Conservation (phyloP, 1,140 invertebrate species). For the Drosophila repletoides region DNA sequence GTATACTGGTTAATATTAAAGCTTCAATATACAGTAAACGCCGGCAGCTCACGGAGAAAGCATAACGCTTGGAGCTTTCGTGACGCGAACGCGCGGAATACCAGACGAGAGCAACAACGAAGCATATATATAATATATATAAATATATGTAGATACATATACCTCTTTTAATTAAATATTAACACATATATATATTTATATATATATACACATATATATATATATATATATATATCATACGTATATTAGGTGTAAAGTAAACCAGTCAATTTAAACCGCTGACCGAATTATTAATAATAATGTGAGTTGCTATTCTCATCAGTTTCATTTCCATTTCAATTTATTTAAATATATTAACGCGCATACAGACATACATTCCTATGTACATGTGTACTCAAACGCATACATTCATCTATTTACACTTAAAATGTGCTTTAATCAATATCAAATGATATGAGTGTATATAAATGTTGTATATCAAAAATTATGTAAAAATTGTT, state of each 20-base stretch:
- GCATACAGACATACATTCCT: conserved; percentile 14
- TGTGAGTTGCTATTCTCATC: neutral
- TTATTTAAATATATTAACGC: conserved; percentile 56
- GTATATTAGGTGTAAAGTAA: conserved; percentile 47
- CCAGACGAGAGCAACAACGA: conserved; percentile 29
- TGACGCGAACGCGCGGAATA: conserved; percentile 33
- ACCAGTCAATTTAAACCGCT: conserved; percentile 54
- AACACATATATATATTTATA: conserved; percentile 5
- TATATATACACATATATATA: conserved; percentile 7
- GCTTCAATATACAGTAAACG: conserved; percentile 21
- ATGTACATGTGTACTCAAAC: conserved; percentile 4
- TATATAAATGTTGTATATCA: conserved; percentile 3
- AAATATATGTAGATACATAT: neutral
- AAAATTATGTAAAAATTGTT: conserved; percentile 39
- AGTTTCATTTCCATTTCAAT: conserved; percentile 24
- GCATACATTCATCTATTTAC: conserved; percentile 3
- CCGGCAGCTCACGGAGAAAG: conserved; percentile 18
- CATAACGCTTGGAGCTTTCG: conserved; percentile 2
- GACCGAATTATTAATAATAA: conserved; percentile 6
- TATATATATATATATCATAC: conserved; percentile 8
- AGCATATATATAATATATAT: conserved; percentile 30
- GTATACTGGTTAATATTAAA: conserved; percentile 16
- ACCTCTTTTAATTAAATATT: too few species aligned
- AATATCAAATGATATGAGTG: neutral
- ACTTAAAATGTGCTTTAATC: neutral